phyloP scores from a whole-genome alignment of 2,888 invertebrate genomes.

The Odontothrips loti region DNA sequence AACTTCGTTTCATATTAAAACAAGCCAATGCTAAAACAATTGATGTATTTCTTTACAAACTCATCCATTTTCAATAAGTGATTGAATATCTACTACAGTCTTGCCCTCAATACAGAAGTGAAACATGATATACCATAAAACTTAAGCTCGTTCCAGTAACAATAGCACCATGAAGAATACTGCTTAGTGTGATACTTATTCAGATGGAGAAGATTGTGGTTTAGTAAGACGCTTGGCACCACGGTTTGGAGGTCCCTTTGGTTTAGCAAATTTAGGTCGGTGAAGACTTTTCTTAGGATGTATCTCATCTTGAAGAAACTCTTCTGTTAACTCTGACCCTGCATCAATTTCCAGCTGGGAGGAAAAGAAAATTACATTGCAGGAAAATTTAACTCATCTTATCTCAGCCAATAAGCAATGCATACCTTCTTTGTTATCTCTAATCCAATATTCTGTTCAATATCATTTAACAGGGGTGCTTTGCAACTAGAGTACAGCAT shows the following conservation, averaged over 20 bases:
- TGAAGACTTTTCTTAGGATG: conserved; percentile 88
- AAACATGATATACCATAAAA: background rate
- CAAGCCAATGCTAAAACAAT: background rate
- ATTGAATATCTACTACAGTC: background rate
- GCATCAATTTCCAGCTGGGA: conserved; percentile 86
- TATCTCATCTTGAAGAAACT: conserved; percentile 85
- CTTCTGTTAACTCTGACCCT: conserved; percentile 83
- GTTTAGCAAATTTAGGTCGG: conserved; percentile 90
- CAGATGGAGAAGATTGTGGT: conserved; percentile 46
- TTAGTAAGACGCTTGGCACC: conserved; percentile 87
- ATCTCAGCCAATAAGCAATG: background rate
- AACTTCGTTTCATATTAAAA: background rate
- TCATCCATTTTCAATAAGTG: background rate
- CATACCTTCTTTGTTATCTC: conserved; percentile 81
- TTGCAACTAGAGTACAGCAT: conserved; percentile 99
- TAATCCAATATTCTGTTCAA: conserved; percentile 68
- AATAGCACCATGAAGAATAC: background rate
- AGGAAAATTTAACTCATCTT: conserved; percentile 27
- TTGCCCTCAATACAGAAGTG: background rate
- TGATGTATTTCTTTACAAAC: background rate
- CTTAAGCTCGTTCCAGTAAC: background rate
- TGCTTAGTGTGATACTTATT: background rate
- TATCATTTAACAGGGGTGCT: conserved; percentile 78
- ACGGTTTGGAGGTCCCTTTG: conserved; percentile 90
- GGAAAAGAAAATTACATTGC: conserved; percentile 38